phyloP scores from a whole-genome alignment of 2,113 vertebrate species.

The Paradoxurus hermaphroditus region DNA sequence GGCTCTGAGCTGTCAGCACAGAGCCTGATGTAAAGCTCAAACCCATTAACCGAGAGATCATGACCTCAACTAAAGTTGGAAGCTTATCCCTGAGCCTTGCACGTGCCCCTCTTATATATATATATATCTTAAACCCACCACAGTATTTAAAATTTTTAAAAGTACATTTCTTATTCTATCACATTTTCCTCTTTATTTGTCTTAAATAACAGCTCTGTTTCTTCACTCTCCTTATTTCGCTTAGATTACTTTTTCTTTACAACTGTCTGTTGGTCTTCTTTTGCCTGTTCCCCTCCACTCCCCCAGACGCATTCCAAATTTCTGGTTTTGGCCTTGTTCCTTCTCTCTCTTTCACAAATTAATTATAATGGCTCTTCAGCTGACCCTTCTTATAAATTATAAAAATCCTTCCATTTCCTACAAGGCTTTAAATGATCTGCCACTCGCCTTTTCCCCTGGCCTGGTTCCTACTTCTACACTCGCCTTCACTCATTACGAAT shows the following conservation, averaged over 20 bases:
- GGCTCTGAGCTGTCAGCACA: too few relatives aligned
- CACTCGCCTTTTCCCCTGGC: not conserved
- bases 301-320: not conserved
- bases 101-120: too few relatives aligned
- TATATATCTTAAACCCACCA: not conserved
- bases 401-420: not conserved
- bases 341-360: not conserved
- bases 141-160: not conserved
- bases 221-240: not conserved
- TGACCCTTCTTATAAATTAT: not conserved
- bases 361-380: too few relatives aligned
- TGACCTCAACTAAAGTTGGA: too few relatives aligned
- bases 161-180: not conserved
- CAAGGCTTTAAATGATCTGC: not conserved
- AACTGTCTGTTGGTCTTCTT: not conserved
- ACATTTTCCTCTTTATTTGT: not conserved
- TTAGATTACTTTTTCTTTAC: not conserved
- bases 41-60: too few relatives aligned
- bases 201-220: not conserved
- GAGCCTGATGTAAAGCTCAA: too few relatives aligned
- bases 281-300: not conserved
- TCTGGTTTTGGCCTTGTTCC: not conserved
- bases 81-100: too few relatives aligned
- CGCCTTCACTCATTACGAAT: not conserved
- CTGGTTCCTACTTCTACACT: too few relatives aligned